phyloP scores from a whole-genome alignment of 1,140 invertebrate species.

The Latrodectus geometricus region DNA sequence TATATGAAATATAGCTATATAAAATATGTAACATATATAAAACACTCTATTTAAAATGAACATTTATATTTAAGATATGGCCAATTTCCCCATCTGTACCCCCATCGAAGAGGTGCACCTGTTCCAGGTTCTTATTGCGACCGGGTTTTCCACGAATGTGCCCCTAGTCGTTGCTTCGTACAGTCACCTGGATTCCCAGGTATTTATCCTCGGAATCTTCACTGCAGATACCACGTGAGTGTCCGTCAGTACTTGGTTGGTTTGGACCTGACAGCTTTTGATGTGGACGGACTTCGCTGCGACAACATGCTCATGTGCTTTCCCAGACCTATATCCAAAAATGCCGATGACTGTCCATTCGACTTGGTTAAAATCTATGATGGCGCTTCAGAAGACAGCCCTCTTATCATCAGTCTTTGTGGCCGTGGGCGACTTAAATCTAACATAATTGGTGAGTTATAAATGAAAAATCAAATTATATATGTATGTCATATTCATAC shows the following conservation, averaged over 20 bases:
- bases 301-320: conserved; percentile 95
- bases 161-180: conserved; percentile 90
- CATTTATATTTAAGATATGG: conserved; percentile 74
- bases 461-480: too few species aligned
- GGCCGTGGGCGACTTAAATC: conserved; percentile 94
- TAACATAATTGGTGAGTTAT: conserved; percentile 80
- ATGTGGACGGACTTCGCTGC: conserved; percentile 91
- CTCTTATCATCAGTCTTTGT: conserved; percentile 90
- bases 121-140: conserved; percentile 85
- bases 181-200: conserved; percentile 92
- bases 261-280: conserved; percentile 73
- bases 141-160: conserved; percentile 79
- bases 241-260: conserved; percentile 62
- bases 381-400: conserved; percentile 85
- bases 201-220: conserved; percentile 87
- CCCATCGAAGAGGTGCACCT: conserved; percentile 86
- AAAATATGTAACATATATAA: too few species aligned
- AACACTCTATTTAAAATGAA: background rate
- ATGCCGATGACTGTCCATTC: conserved; percentile 83
- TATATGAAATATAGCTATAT: too few species aligned
- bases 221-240: conserved; percentile 74
- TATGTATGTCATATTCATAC: too few species aligned
- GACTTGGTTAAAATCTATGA: conserved; percentile 92
- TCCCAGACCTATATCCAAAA: conserved; percentile 80
- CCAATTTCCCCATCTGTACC: conserved; percentile 91